Evolutionary conservation across 1,140 invertebrate genomes (phyloP).

Genomic region (Bombus affinis): DNA sequence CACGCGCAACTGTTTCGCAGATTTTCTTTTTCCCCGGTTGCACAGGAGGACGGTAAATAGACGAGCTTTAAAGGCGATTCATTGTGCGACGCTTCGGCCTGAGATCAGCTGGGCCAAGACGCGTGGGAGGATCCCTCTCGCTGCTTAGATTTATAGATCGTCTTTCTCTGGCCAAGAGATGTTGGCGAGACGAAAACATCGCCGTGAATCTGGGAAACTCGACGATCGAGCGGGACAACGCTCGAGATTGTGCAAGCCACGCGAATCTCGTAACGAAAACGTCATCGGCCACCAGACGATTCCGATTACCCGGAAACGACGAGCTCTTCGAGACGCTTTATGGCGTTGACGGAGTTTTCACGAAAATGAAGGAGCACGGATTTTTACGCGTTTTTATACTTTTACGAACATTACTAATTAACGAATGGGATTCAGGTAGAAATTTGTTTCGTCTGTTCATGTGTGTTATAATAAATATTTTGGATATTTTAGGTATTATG

Average conservation of each 20-base stretch:
- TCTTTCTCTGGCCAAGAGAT: neutral
- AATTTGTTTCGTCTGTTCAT: too few relatives aligned
- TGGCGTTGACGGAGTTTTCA: too few relatives aligned
- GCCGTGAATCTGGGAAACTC: conserved; percentile 6
- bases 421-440: too few relatives aligned
- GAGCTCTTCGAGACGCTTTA: neutral
- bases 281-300: neutral
- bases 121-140: conserved; percentile 34
- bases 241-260: neutral
- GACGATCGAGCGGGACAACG: neutral
- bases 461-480: too few relatives aligned
- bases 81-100: conserved; percentile 30
- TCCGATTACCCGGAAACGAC: neutral
- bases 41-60: conserved; percentile 31
- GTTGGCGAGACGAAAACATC: neutral
- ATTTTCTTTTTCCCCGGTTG: conserved; percentile 1
- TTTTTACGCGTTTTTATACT: too few relatives aligned
- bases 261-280: neutral
- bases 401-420: too few relatives aligned
- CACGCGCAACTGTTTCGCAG: neutral
- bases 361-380: too few relatives aligned
- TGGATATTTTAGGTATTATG: too few relatives aligned
- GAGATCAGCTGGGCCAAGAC: conserved; percentile 54
- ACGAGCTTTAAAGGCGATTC: conserved; percentile 26
- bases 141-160: conserved; percentile 43